Base-by-base conservation (phyloP, 2,888 invertebrate species). In the Pterostichus madidus region DNA sequence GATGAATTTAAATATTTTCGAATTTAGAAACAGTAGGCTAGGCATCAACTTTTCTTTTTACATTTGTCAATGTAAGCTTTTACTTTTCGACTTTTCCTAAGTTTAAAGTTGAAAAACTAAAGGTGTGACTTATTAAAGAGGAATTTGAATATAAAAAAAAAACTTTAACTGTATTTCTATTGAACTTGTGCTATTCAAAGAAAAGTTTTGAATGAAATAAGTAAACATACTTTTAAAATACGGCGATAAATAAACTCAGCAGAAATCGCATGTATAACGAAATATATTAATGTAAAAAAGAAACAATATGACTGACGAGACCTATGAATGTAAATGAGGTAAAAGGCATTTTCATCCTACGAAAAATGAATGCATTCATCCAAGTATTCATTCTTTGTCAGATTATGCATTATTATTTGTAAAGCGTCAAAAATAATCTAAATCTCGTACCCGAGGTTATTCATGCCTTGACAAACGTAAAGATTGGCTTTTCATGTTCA, bases 301-400 rank as follows among this genome's bases (percentile, higher is more conserved):
- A 71, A 44, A 49, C 17, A 71, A 71, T 44, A 17, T 2, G 7
- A 71, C 46, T 71, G 13, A 46, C 24, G 44, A 71, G 39, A 71
- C 44, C 46, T 49, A 46, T 46, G 46, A 71, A 71, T 71, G 24
- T 46, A 71, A 71, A 71, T 71, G 71, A 71, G 71, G 71, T 31
- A 71, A 71, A 71, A 49, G 46, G 10, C 44, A 46, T 71, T 71
- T 46, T 13, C 44, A 39, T 8, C 11, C 71, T 17, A 17, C 17
- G 71, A 71, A 71, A 71, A 71, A 71, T 71, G 46, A 24, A 46
- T 71, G 46, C n/a, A 46, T 49, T 71, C 46, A 71, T 13, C 24
- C 46, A 46, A 39, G 46, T 64, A 71, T 49, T 71, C 46, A 71
- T 44, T 11, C 46, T 71, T 49, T 71, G 71, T 71, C 71, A 71